These are phyloP conservation scores for Hydractinia echinata DNA, from an alignment of 30 jellyfish, hydroid and myxozoan genomes.

Conservation along the genomic window DNA sequence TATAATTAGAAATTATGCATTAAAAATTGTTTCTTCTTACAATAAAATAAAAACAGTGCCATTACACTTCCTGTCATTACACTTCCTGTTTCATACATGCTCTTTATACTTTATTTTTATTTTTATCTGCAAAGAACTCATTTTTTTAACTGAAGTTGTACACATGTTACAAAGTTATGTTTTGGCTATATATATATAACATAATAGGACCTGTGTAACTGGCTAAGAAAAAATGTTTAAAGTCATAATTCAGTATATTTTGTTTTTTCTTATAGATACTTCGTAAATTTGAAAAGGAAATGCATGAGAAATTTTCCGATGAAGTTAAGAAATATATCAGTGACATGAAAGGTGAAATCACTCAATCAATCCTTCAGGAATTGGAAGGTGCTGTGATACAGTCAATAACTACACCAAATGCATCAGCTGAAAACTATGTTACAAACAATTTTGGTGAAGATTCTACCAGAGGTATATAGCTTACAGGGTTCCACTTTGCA, in stretches of 20 bases:
- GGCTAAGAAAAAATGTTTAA: no score
- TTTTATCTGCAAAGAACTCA: no score
- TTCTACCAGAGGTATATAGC: neutral
- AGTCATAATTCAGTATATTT: neutral
- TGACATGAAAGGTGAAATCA: neutral
- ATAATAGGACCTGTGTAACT: no score
- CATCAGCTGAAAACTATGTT: neutral
- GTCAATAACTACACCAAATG: slow-evolving; percentile 3
- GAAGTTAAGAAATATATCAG: neutral
- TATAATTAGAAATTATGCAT: no score
- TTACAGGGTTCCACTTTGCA: neutral
- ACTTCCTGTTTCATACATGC: no score
- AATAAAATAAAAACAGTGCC: no score
- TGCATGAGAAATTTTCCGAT: neutral
- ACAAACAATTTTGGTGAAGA: neutral
- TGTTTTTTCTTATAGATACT: slow-evolving; percentile 1
- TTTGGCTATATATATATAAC: no score
- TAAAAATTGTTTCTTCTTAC: no score
- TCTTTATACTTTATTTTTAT: no score
- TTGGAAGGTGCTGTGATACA: slow-evolving; percentile 36
- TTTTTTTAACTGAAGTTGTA: no score
- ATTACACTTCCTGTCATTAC: no score
- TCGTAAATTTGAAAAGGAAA: slow-evolving; percentile 3
- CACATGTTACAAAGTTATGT: no score
- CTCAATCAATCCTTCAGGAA: slow-evolving; percentile 13